These are phyloP conservation scores for Ondatra zibethicus DNA, from an alignment of 2,113 vertebrate species.

Conservation along the genomic window DNA sequence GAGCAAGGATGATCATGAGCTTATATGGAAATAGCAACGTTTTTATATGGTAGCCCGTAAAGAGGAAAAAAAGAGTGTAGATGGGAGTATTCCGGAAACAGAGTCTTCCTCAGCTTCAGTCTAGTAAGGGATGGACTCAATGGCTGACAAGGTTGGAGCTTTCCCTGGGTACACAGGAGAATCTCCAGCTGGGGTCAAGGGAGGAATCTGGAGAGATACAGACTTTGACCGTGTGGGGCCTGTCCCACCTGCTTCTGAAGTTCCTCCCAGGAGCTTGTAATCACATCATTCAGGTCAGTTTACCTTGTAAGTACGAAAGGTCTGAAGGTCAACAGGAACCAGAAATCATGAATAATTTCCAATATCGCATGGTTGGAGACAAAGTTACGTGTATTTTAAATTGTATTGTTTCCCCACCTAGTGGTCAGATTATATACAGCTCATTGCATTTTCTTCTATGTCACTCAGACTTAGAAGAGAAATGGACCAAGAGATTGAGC, in stretches of 20 bases:
- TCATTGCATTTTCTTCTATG: neutral
- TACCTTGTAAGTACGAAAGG: neutral
- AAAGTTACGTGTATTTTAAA: constrained; percentile 42
- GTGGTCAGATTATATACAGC: constrained; percentile 68
- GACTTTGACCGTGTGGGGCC: neutral
- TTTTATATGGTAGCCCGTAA: neutral
- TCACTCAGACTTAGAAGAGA: neutral
- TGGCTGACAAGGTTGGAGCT: neutral
- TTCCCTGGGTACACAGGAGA: neutral
- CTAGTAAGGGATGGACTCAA: neutral
- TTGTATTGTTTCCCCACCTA: constrained; percentile 79
- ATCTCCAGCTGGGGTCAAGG: neutral
- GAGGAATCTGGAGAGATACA: neutral
- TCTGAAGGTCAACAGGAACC: neutral
- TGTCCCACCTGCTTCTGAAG: neutral
- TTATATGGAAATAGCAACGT: neutral
- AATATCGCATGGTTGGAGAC: neutral
- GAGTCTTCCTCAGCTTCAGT: neutral
- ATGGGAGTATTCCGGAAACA: neutral
- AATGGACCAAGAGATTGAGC: neutral
- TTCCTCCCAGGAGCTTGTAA: neutral
- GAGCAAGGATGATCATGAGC: neutral
- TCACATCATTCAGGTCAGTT: neutral
- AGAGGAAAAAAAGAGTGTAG: neutral
- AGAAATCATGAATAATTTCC: constrained; percentile 21